A percentile compares a stretch with the other conserved stretches of the same genome.
phyloP scores from a whole-genome alignment of 2,113 vertebrate genomes.

The Trogon surrucura region DNA sequence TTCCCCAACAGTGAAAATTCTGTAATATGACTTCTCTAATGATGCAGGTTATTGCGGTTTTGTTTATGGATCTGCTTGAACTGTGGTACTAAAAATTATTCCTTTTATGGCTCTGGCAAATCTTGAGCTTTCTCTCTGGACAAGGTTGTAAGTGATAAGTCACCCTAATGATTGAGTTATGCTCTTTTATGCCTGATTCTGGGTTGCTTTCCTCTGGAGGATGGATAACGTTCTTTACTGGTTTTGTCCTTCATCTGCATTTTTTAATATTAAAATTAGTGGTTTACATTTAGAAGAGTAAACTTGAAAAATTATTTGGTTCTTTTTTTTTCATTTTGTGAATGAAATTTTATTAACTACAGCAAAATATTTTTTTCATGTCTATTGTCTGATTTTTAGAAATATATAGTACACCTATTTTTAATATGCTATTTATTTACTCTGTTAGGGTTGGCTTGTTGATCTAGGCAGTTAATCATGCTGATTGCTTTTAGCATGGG shows the following conservation, averaged over 20 bases:
- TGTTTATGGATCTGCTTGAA: slow-evolving; percentile 10
- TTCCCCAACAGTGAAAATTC: background rate
- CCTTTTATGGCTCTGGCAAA: background rate
- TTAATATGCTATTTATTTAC: background rate
- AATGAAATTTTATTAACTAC: background rate
- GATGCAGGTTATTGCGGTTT: background rate
- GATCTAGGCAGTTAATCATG: background rate
- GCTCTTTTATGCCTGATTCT: background rate
- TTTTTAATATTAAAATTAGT: background rate
- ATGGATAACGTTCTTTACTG: background rate
- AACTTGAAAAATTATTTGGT: background rate
- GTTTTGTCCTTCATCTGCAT: background rate
- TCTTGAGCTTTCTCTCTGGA: background rate
- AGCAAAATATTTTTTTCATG: background rate
- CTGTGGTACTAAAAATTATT: background rate
- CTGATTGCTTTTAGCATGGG: background rate
- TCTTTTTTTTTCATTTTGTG: background rate
- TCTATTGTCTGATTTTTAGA: background rate
- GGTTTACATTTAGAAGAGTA: background rate
- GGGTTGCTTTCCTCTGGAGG: background rate
- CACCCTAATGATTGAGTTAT: background rate
- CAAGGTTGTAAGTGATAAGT: background rate
- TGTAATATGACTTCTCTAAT: background rate
- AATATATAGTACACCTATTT: background rate
- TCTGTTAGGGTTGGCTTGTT: background rate